phyloP scores from a whole-genome alignment of 2,888 invertebrate genomes.

The Drosophila mercatorum region DNA sequence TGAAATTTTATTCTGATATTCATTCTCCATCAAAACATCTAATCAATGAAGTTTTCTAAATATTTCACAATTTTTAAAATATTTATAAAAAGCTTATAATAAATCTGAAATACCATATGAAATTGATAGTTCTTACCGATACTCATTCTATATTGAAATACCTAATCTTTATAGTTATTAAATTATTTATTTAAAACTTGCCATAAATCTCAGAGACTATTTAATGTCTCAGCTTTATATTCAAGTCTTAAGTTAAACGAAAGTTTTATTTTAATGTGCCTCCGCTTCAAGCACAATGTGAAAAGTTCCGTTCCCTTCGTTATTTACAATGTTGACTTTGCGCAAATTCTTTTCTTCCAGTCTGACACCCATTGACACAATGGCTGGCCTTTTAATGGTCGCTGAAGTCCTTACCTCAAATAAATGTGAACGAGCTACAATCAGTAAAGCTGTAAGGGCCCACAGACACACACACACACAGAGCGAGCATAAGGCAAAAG shows the following conservation, averaged over 20 bases:
- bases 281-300: not conserved
- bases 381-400: constrained; percentile 40
- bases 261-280: not conserved
- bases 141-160: too few relatives aligned
- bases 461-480: not conserved
- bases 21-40: too few relatives aligned
- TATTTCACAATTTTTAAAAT: too few relatives aligned
- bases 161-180: too few relatives aligned
- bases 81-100: too few relatives aligned
- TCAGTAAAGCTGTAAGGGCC: constrained; percentile 56
- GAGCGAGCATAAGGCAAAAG: constrained; percentile 12
- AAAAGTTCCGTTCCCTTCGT: constrained; percentile 6
- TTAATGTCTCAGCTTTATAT: not conserved
- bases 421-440: constrained; percentile 33
- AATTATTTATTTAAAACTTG: too few relatives aligned
- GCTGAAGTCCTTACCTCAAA: constrained; percentile 35
- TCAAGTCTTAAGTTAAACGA: not conserved
- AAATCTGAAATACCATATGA: too few relatives aligned
- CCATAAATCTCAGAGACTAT: not conserved
- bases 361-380: constrained; percentile 59
- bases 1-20: too few relatives aligned
- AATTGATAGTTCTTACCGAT: too few relatives aligned
- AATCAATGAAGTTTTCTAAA: too few relatives aligned
- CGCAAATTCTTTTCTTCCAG: constrained; percentile 58
- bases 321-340: constrained; percentile 65